Evolutionary conservation across 2,888 invertebrate genomes (phyloP), one percentile per base, ranked within the genome.

Genomic region (Notodonta dromedarius): DNA sequence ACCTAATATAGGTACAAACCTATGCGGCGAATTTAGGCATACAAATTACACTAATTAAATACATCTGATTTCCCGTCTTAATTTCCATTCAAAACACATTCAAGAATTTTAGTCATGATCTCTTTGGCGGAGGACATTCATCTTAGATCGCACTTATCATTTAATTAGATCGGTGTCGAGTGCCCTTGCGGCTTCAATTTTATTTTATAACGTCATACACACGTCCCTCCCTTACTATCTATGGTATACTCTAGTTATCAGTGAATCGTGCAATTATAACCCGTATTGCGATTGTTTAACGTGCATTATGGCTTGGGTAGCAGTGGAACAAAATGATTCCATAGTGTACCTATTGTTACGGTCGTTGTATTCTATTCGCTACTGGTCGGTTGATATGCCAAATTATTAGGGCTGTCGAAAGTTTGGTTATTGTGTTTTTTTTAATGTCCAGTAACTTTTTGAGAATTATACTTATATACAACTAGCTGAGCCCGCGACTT

Each of bases 201-300:
- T 91, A 92, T 91, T 92, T 93, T 92, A 92, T 84, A 91, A 91
- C 87, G 93, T 93, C 93, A 93, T 93, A 92, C 90, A 92, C 93
- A 93, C 92, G 90, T 89, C 86, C 83, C 87, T 86, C 88, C 87
- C 86, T 84, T 78, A 80, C 84, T 83, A 84, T 87, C 82, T 85
- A 84, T 79, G 74, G 63, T 73, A 70, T 71, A 73, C 74, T 61
- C 73, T 62, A 61, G 58, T 65, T 60, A 42, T 56, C 55, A n/a
- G 60, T 53, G 51, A 48, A 55, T 58, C 56, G 57, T 66, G 70
- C 73, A 77, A 55, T 61, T 53, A 62, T 65, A 53, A 50, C 56
- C 32, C 59, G 62, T 71, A 66, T 62, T 44, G 0, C 52, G 9
- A 44, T 6, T 63, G 0, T 0, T 61, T 84, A 88, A 70, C 74